Percentiles rank a stretch among this genome's conserved stretches.
Evolutionary conservation across 1,140 invertebrate species (phyloP).

Genomic region (Pectinophora gossypiella): DNA sequence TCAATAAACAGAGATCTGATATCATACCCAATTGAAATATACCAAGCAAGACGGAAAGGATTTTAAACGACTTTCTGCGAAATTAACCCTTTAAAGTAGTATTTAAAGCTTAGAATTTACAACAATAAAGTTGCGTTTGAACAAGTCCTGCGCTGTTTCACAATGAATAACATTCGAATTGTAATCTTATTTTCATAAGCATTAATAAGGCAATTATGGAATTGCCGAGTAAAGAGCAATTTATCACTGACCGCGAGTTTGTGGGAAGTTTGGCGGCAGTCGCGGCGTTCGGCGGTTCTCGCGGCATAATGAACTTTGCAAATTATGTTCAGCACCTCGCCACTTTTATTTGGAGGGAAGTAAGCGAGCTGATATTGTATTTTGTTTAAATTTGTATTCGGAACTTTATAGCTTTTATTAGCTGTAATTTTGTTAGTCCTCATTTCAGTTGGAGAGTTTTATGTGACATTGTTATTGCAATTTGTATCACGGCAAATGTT

Average conservation of each 20-base stretch:
- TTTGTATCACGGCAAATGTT: too few species aligned
- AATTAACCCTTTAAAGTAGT: too few species aligned
- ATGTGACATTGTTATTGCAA: too few species aligned
- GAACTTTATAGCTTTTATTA: background rate
- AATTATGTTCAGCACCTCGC: conserved; percentile 3
- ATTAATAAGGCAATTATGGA: conserved; percentile 9
- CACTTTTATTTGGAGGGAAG: background rate
- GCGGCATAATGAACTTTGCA: conserved; percentile 19
- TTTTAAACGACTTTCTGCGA: too few species aligned
- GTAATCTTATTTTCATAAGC: conserved; percentile 5
- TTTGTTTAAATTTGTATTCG: background rate
- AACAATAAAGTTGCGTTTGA: too few species aligned
- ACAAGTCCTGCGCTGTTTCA: background rate
- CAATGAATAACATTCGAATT: background rate
- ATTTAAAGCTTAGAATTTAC: too few species aligned
- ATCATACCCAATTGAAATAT: too few species aligned
- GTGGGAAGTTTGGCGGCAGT: conserved; percentile 12
- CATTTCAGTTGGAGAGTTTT: too few species aligned
- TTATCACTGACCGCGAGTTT: conserved; percentile 25
- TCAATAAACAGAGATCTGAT: too few species aligned
- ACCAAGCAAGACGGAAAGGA: too few species aligned
- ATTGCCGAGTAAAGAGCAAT: conserved; percentile 14
- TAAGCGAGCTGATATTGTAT: background rate
- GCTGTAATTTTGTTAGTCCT: background rate
- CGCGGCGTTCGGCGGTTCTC: background rate